phyloP scores from a whole-genome alignment of 92 coral and sea anemone species.

The Epizoanthus rinbou region DNA sequence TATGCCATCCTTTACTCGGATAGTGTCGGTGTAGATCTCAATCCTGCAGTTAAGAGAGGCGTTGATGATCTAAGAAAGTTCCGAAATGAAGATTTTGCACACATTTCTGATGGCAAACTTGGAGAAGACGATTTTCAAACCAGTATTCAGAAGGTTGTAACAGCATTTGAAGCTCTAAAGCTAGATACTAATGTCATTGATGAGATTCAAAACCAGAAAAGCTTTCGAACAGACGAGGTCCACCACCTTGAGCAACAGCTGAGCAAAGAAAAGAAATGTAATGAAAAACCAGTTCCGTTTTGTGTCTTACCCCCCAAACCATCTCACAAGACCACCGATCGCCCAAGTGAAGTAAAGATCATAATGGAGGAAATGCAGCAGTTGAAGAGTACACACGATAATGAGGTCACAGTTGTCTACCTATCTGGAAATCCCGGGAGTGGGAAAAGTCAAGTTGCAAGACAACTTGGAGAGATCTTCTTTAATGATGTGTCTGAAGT shows the following conservation, averaged over 20 bases:
- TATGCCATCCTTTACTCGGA: constrained; percentile 55
- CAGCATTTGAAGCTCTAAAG: constrained; percentile 24
- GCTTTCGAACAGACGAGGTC: constrained; percentile 29
- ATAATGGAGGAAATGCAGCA: constrained; percentile 4
- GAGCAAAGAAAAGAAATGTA: not conserved
- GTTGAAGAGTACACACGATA: not conserved
- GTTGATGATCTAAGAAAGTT: constrained; percentile 41
- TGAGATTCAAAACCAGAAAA: constrained; percentile 32
- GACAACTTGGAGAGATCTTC: constrained; percentile 20
- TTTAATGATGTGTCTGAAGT: constrained; percentile 3
- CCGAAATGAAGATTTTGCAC: constrained; percentile 45
- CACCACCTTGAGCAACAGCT: not conserved
- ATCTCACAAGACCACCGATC: not conserved
- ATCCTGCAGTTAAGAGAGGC: not conserved
- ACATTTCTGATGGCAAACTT: constrained; percentile 32
- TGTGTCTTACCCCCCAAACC: constrained; percentile 43
- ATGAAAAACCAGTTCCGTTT: constrained; percentile 16
- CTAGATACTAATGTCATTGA: not conserved
- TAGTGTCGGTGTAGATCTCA: constrained; percentile 33
- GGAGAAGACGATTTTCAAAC: constrained; percentile 40
- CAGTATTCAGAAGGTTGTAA: constrained; percentile 12
- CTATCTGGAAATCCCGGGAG: constrained; percentile 53
- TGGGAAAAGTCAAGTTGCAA: constrained; percentile 48
- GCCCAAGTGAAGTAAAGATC: not conserved
- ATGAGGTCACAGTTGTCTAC: constrained; percentile 35